Conservation (phyloP, 2,113 vertebrate genomes). For the Phyllopteryx taeniolatus region DNA sequence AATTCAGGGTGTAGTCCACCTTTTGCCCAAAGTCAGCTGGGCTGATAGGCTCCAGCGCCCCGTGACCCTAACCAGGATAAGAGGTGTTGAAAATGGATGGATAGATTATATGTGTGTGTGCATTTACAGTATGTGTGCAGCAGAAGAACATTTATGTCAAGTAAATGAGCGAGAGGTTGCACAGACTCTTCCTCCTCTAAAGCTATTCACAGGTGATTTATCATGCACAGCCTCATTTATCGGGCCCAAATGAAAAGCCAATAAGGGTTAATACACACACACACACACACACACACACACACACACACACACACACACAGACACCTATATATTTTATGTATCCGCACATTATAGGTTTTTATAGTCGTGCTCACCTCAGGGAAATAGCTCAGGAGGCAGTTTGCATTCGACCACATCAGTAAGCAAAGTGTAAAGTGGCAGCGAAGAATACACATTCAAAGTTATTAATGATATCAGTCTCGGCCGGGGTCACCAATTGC, state of each 20-base stretch:
- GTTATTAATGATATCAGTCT: neutral
- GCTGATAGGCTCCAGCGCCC: too few species aligned
- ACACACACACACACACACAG: conserved; percentile 15
- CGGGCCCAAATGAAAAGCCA: conserved; percentile 51
- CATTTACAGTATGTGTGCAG: neutral
- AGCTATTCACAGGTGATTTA: conserved; percentile 34
- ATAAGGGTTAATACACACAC: conserved; percentile 50
- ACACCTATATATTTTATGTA: conserved; percentile 20
- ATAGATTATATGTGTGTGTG: neutral
- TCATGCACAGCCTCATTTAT: conserved; percentile 21
- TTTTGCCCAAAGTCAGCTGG: too few species aligned
- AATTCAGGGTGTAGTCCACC: too few species aligned
- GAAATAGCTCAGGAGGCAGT: conserved; percentile 37
- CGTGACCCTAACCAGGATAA: too few species aligned
- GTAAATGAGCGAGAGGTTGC: neutral
- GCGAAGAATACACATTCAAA: conserved; percentile 6
- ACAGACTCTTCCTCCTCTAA: conserved; percentile 12
- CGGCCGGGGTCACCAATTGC: too few species aligned
- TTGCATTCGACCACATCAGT: conserved; percentile 39
- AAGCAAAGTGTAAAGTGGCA: conserved; percentile 40
- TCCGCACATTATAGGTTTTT: conserved; percentile 41
- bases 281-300: conserved; percentile 9
- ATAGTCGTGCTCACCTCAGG: conserved; percentile 30
- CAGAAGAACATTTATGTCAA: conserved; percentile 18
- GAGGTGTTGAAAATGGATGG: too few species aligned